Evolutionary conservation across 2,888 invertebrate genomes (phyloP).

Genomic region (Spodoptera littoralis): DNA sequence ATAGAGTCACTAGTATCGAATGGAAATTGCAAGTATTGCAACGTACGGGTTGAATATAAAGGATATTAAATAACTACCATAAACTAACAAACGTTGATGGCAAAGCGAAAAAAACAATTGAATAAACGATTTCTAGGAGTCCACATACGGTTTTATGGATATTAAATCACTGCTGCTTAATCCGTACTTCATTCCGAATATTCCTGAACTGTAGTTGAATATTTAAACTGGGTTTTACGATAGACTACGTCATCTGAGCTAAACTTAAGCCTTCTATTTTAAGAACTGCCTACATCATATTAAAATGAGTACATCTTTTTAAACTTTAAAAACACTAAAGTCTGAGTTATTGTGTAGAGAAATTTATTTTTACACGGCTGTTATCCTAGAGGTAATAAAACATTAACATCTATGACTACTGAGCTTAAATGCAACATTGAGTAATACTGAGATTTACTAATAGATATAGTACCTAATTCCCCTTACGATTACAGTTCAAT

Average conservation of each 20-base stretch:
- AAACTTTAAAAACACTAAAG: too few relatives aligned
- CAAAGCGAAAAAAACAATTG: slow-evolving; percentile 27
- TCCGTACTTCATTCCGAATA: slow-evolving; percentile 28
- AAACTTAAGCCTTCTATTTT: slow-evolving; percentile 4
- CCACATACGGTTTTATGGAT: slow-evolving; percentile 37
- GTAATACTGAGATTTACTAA: too few relatives aligned
- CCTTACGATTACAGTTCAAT: too few relatives aligned
- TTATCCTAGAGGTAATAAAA: too few relatives aligned
- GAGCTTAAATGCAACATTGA: too few relatives aligned
- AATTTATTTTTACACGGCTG: too few relatives aligned
- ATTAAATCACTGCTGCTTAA: slow-evolving; percentile 44
- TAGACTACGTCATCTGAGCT: neutral
- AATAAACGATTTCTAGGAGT: slow-evolving; percentile 22
- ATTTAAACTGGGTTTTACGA: slow-evolving; percentile 22
- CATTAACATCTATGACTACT: too few relatives aligned
- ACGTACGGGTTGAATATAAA: slow-evolving; percentile 7
- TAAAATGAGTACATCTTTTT: too few relatives aligned
- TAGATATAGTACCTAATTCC: too few relatives aligned
- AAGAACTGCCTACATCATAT: neutral
- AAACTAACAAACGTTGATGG: slow-evolving; percentile 40
- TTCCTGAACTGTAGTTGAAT: slow-evolving; percentile 18
- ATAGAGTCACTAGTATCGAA: neutral
- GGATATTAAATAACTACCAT: slow-evolving; percentile 30
- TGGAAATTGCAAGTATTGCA: slow-evolving; percentile 1
- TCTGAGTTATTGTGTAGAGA: too few relatives aligned